A percentile compares a stretch with the other conserved stretches of the same genome.
phyloP scores from a whole-genome alignment of 92 coral and sea anemone species.

The Siderastrea siderea region DNA sequence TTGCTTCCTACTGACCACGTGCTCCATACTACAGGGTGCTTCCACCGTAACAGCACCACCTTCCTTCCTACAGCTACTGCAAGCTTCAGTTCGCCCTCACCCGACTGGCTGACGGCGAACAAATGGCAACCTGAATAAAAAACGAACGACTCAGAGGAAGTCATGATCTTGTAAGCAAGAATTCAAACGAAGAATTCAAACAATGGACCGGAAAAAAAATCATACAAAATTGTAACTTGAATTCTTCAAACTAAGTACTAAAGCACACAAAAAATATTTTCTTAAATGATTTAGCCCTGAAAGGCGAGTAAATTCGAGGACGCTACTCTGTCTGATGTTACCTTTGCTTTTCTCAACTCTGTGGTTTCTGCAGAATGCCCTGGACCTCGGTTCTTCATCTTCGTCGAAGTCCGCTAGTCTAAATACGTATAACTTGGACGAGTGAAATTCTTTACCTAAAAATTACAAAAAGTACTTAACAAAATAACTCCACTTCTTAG shows the following conservation, averaged over 20 bases:
- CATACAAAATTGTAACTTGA: too few relatives aligned
- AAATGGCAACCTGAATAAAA: slow-evolving; percentile 82
- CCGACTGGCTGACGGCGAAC: slow-evolving; percentile 84
- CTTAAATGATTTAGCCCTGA: too few relatives aligned
- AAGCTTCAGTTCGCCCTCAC: slow-evolving; percentile 79
- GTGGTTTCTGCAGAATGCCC: slow-evolving; percentile 84
- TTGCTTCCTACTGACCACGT: slow-evolving; percentile 71
- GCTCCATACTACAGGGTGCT: slow-evolving; percentile 80
- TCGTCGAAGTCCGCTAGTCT: slow-evolving; percentile 89
- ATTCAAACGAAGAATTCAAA: neutral
- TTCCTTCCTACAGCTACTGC: slow-evolving; percentile 91
- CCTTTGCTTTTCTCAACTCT: slow-evolving; percentile 94
- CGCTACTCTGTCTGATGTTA: neutral
- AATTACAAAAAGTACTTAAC: neutral
- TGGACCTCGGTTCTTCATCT: slow-evolving; percentile 68
- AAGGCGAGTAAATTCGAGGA: too few relatives aligned
- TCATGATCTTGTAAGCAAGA: too few relatives aligned
- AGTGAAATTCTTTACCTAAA: slow-evolving; percentile 88
- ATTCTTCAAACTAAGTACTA: too few relatives aligned
- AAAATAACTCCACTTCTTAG: neutral
- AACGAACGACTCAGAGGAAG: neutral
- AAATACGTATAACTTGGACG: slow-evolving; percentile 87
- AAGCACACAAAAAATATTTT: too few relatives aligned
- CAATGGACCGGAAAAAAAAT: neutral
- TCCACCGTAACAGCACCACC: slow-evolving; percentile 84